Evolutionary conservation across 2,888 invertebrate genomes (phyloP).

Genomic region (Xestia xanthographa): DNA sequence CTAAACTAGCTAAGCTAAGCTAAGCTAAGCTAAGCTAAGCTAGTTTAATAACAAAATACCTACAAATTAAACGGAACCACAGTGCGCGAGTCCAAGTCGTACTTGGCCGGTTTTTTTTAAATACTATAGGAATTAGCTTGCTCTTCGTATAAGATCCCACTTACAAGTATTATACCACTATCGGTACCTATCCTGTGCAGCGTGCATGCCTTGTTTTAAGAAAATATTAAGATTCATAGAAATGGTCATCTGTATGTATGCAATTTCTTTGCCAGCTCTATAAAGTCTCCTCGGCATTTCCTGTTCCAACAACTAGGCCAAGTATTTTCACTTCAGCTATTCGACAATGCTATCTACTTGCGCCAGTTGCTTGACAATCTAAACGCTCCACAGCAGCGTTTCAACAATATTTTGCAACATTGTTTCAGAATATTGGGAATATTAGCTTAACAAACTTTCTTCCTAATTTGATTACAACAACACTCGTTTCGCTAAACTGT

Average conservation of each 20-base stretch:
- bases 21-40: no score
- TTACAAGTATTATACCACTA: not conserved
- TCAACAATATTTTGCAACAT: constrained; percentile 32
- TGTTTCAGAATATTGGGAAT: constrained; percentile 12
- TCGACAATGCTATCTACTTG: constrained; percentile 1
- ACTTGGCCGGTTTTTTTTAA: not conserved
- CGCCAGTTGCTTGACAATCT: constrained; percentile 17
- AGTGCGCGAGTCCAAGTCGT: no score
- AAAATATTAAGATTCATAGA: constrained; percentile 23
- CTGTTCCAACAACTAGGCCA: not conserved
- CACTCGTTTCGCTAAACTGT: not conserved
- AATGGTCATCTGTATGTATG: constrained; percentile 18
- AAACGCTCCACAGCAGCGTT: constrained; percentile 14
- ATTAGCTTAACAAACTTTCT: constrained; percentile 11
- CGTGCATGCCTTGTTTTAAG: not conserved
- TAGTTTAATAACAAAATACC: no score
- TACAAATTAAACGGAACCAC: no score
- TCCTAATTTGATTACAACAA: not conserved
- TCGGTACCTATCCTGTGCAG: not conserved
- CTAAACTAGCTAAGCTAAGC: no score
- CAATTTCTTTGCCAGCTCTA: constrained; percentile 22
- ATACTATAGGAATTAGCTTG: no score
- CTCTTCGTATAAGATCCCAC: not conserved
- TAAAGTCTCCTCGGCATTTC: not conserved
- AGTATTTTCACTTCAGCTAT: constrained; percentile 4